These are phyloP conservation scores for Neuroscelio doddi DNA, from an alignment of 2,888 invertebrate genomes.

Conservation along the genomic window DNA sequence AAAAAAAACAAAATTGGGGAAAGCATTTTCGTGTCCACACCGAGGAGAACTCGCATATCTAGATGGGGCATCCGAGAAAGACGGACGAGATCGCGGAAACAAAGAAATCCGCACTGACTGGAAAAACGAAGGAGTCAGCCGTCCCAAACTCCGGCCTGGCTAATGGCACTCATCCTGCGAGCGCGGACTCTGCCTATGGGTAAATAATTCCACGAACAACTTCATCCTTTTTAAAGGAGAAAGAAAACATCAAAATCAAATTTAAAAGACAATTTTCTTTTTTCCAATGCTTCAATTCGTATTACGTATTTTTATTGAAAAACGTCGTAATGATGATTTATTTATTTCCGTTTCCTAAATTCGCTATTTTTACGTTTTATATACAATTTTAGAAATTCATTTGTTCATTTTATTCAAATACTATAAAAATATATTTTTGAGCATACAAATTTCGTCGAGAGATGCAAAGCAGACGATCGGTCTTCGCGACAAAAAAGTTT, in stretches of 20 bases:
- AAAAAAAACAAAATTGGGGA: too few relatives aligned
- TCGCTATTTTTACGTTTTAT: too few relatives aligned
- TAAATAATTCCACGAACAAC: slow-evolving; percentile 58
- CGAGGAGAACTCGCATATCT: not conserved
- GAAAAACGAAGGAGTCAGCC: slow-evolving; percentile 59
- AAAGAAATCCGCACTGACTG: slow-evolving; percentile 46
- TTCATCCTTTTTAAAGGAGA: slow-evolving; percentile 38
- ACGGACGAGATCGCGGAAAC: slow-evolving; percentile 47
- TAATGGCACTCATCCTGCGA: slow-evolving; percentile 50
- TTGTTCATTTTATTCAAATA: too few relatives aligned
- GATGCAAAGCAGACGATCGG: not conserved
- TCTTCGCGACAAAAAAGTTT: too few relatives aligned
- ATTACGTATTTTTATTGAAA: too few relatives aligned
- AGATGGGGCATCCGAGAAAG: slow-evolving; percentile 51
- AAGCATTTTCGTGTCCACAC: not conserved
- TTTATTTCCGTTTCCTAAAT: too few relatives aligned
- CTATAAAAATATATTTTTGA: too few relatives aligned
- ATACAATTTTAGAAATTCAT: too few relatives aligned
- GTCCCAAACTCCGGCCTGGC: slow-evolving; percentile 54
- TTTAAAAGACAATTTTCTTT: too few relatives aligned
- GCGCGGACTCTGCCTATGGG: slow-evolving; percentile 59
- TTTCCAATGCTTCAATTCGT: too few relatives aligned
- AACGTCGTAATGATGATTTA: too few relatives aligned
- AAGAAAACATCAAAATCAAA: too few relatives aligned
- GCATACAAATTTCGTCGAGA: not conserved